Conservation (phyloP, 1,140 invertebrate genomes). For the Pogonomyrmex californicus region DNA sequence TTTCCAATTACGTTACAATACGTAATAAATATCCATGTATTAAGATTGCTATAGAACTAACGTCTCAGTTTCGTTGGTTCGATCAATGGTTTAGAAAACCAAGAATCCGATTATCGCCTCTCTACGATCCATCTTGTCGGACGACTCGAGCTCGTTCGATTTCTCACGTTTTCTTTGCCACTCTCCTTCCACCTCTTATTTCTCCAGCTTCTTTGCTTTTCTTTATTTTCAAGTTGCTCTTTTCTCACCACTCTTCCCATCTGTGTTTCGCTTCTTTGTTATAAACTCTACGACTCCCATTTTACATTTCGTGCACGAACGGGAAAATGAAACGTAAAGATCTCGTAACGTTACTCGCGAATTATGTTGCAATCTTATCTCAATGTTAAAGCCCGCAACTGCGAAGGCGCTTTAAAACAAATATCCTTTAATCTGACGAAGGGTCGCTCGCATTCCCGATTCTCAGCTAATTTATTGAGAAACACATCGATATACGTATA, state of each 20-base stretch:
- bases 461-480: constrained; percentile 41
- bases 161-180: constrained; percentile 49
- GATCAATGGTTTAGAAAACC: constrained; percentile 35
- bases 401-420: not conserved
- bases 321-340: constrained; percentile 55
- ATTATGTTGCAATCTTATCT: constrained; percentile 3
- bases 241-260: constrained; percentile 25
- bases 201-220: constrained; percentile 24
- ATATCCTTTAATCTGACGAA: constrained; percentile 7
- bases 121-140: constrained; percentile 55
- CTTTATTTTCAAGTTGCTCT: constrained; percentile 40
- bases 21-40: not conserved
- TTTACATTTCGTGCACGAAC: constrained; percentile 36
- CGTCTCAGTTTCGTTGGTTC: constrained; percentile 35
- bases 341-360: not conserved
- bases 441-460: not conserved
- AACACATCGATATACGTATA: constrained; percentile 45
- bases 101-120: constrained; percentile 54
- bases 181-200: constrained; percentile 4
- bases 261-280: constrained; percentile 41
- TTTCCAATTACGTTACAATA: not conserved
- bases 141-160: constrained; percentile 53
- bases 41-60: constrained; percentile 33
- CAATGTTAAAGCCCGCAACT: not conserved
- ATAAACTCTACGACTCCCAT: constrained; percentile 1